Conservation (phyloP, 2,113 vertebrate genomes). For the Nicator chloris region DNA sequence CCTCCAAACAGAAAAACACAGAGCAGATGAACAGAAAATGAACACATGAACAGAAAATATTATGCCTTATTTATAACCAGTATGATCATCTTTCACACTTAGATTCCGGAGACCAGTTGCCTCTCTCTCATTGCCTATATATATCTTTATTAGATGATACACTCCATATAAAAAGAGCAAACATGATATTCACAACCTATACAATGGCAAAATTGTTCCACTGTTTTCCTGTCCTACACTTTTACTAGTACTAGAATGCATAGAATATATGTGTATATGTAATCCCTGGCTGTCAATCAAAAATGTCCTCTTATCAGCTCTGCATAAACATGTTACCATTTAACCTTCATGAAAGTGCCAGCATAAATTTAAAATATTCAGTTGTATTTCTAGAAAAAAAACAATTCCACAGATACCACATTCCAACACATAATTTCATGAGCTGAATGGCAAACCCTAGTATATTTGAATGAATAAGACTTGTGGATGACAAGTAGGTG, state of each 20-base stretch:
- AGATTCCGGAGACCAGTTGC: not conserved
- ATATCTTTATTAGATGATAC: not conserved
- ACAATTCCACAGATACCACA: not conserved
- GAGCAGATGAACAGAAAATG: too few relatives aligned
- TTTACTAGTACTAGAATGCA: not conserved
- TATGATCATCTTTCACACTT: not conserved
- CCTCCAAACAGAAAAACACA: constrained; percentile 1
- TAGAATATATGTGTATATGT: not conserved
- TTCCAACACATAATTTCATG: not conserved
- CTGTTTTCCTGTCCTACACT: not conserved
- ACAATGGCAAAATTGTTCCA: not conserved
- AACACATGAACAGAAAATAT: not conserved
- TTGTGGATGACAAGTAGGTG: not conserved
- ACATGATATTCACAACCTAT: not conserved
- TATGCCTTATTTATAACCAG: not conserved
- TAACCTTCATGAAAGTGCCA: not conserved
- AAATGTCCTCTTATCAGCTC: not conserved
- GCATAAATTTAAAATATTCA: not conserved
- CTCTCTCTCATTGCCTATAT: not conserved
- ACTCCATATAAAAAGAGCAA: not conserved
- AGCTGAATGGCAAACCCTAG: not conserved
- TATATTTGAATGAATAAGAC: not conserved
- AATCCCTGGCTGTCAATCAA: not conserved
- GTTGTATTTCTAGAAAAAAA: not conserved
- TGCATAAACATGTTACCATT: not conserved